Base-by-base conservation (phyloP, 2,797 vertebrate species). In the Falco berigora region DNA sequence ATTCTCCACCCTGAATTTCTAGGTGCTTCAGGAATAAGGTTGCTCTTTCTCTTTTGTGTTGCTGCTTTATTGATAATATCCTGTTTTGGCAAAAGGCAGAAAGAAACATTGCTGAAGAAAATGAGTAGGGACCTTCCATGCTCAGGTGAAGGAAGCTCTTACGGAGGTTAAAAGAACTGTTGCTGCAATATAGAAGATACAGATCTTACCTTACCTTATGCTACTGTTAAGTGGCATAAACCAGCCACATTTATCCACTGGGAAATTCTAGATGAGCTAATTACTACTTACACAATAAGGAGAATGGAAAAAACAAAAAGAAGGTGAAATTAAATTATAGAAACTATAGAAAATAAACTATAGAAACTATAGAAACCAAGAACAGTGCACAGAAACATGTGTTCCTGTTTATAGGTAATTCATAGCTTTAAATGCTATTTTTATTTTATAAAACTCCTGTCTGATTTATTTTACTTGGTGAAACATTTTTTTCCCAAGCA, bases 401-500 rank as follows among this genome's bases (percentile, higher is more conserved):
- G 32, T 34, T 88, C 53, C 22, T 83, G 18, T 53, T 85, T 73
- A 63, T 25, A 77, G 34, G 72, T 47, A 71, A 92, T 93, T 85
- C 79, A 87, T 27, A 82, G 64, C 49, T 85, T 87, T 62, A 61
- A 85, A 75, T 75, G 12, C 6, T 62, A 67, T 87, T 94, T 89
- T 77, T n/a, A 59, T 94, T 90, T 91, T 42, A 44, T 72, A 53
- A 82, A 79, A 68, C 8, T 63, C 50, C 53, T 85, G 32, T 22
- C 42, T 93, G 81, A 94, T 92, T 94, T 93, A 89, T 92, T 92
- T 84, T 72, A 58, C 46, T 34, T 38, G 6, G 30, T 68, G 62
- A 64, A 74, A 72, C 24, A 42, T 38, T 46, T 94, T 72, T 66
- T 56, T 68, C 79, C n/a, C 53, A 75, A 91, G 88, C 24, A 87